These are phyloP conservation scores for Caenorhabditis sp. DNA, from an alignment of 2,888 invertebrate species.

Conservation along the genomic window DNA sequence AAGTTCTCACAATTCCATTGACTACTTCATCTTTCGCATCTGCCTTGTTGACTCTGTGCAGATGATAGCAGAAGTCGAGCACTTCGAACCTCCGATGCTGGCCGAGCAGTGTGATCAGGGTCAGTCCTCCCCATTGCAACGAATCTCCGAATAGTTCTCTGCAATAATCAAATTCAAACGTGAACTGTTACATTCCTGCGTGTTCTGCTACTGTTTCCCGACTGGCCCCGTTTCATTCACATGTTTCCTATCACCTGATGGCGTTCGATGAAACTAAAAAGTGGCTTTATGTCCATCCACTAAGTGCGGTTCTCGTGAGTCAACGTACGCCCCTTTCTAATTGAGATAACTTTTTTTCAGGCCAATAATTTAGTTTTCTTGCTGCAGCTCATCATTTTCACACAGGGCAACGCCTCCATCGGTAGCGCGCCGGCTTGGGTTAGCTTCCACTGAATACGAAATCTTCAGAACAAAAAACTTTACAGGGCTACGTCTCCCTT, in stretches of 20 bases:
- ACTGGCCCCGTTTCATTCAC: neutral
- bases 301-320: conserved; percentile 32
- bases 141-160: conserved; percentile 98
- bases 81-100: conserved; percentile 87
- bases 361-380: conserved; percentile 35
- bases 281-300: conserved; percentile 38
- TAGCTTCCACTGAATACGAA: neutral
- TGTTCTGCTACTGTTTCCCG: neutral
- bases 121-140: conserved; percentile 97
- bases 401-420: conserved; percentile 27
- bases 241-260: conserved; percentile 16
- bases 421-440: conserved; percentile 17
- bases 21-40: conserved; percentile 95
- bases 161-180: conserved; percentile 31
- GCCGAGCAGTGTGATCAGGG: conserved; percentile 93
- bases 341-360: neutral
- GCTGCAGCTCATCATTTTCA: conserved; percentile 37
- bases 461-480: neutral
- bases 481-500: conserved; percentile 22
- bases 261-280: conserved; percentile 29
- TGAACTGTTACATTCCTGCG: conserved; percentile 5
- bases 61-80: conserved; percentile 97
- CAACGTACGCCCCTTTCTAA: neutral
- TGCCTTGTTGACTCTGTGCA: conserved; percentile 93
- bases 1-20: conserved; percentile 85